A percentile compares a stretch with the other conserved stretches of the same genome.
Evolutionary conservation across 2,888 invertebrate species (phyloP).

Genomic region (Drosophila histrio): DNA sequence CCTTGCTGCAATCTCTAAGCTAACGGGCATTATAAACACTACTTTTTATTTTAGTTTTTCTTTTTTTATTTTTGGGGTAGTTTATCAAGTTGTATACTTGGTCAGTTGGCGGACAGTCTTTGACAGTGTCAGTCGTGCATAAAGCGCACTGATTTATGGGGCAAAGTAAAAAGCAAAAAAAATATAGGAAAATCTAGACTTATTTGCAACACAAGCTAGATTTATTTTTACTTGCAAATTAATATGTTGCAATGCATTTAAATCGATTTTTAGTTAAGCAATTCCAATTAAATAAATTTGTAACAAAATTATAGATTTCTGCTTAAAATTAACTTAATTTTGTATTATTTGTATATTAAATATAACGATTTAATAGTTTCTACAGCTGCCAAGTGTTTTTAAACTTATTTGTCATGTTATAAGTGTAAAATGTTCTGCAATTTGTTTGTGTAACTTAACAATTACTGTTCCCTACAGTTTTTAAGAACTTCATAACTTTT

Average conservation of each 20-base stretch:
- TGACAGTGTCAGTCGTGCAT: slow-evolving; percentile 42
- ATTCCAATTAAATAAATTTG: no score
- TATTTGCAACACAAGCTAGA: slow-evolving; percentile 18
- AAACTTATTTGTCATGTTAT: no score
- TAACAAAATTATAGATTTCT: no score
- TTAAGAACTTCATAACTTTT: no score
- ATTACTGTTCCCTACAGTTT: no score
- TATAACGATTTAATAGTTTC: no score
- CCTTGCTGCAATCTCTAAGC: slow-evolving; percentile 24
- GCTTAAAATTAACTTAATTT: no score
- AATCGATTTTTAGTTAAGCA: slow-evolving; percentile 5
- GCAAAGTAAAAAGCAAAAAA: background rate
- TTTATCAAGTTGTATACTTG: slow-evolving; percentile 19
- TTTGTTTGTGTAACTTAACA: no score
- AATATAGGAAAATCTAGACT: background rate
- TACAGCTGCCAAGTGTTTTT: no score
- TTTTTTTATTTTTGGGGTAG: slow-evolving; percentile 5
- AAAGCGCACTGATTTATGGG: slow-evolving; percentile 53
- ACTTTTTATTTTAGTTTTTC: slow-evolving; percentile 4
- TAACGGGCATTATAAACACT: slow-evolving; percentile 37
- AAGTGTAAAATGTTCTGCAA: no score
- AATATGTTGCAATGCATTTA: slow-evolving; percentile 9
- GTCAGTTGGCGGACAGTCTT: slow-evolving; percentile 25
- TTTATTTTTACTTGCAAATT: slow-evolving; percentile 4
- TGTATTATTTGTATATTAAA: no score